Evolutionary conservation across 1,140 invertebrate species (phyloP), one percentile per base, ranked within the genome.

Genomic region (Eriosoma lanigerum): DNA sequence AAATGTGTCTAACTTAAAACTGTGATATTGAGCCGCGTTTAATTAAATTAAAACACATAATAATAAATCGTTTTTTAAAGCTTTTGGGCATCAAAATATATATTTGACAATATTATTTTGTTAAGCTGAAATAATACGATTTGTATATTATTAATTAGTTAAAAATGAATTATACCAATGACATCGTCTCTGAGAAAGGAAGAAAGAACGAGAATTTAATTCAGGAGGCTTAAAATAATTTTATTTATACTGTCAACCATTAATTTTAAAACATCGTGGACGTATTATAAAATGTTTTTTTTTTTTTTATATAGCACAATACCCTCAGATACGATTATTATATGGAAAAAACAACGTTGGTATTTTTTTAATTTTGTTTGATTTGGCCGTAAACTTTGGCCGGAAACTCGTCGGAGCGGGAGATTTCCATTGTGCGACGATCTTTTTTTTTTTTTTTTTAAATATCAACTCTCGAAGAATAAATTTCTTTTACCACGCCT

Each of bases 311-410:
- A 3, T 3, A 3, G 32, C 21, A 24, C 21, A 46, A 68, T 48
- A 48, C 46, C 12, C n/a, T 15, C 6, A 17, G 64, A 24, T 32
- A 17, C 17, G 26, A 62, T 24, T 21, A 68, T 68, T 24, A 68
- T 13, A 24, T 9, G 44, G 24, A 68, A 44, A 62, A 64, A 64
- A 68, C 46, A 46, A 26, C 62, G 10, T 48, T 15, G 10, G 62
- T 44, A 64, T 64, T 73, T 64, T 73, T 73, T 73, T 73, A 73
- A 52, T 73, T 73, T 54, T 32, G 24, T 73, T 73, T 73, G 70
- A 73, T 73, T 54, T 73, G 19, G 26, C 50, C 10, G 26, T 54
- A 73, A 73, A 73, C 48, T 73, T 73, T 52, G 15, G 21, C 46
- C 4, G 19, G 48, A 73, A 73, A 52, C 70, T 73, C 26, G 5